Conservation (phyloP, 2,113 vertebrate species). For the Thymallus thymallus region DNA sequence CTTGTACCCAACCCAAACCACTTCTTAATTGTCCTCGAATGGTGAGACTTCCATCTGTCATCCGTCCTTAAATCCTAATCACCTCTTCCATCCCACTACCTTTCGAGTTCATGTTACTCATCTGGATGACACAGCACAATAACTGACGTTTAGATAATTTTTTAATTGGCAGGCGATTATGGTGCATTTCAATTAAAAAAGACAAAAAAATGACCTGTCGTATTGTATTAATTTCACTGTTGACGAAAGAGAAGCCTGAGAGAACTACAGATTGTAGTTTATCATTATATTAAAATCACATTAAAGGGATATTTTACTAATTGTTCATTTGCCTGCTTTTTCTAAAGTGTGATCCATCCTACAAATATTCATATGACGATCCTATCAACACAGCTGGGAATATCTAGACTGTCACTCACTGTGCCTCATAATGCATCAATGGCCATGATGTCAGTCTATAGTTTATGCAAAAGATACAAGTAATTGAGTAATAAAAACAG, state of each 20-base stretch:
- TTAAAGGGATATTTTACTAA: no score
- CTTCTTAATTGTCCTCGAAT: no score
- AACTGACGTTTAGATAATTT: background rate
- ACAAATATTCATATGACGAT: background rate
- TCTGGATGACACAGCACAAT: background rate
- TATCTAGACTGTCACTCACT: no score
- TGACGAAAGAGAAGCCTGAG: background rate
- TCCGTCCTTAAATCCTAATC: slow-evolving; percentile 65
- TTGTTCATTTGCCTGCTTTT: no score
- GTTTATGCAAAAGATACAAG: no score
- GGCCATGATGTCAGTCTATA: no score
- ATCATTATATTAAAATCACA: no score
- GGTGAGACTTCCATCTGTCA: slow-evolving; percentile 32
- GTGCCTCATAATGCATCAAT: no score
- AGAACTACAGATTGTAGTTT: no score
- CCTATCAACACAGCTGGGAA: background rate
- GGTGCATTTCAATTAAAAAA: background rate
- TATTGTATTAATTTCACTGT: no score
- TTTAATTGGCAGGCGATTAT: background rate
- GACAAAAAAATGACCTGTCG: no score
- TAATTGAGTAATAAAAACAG: no score
- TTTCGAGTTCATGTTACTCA: slow-evolving; percentile 5
- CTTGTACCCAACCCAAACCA: background rate
- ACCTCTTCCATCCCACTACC: slow-evolving; percentile 18
- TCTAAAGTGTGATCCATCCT: background rate